A percentile compares a stretch with the other conserved stretches of the same genome.
These are phyloP conservation scores for Cryptocheilus praepositus DNA, from an alignment of 2,888 invertebrate genomes.

Conservation along the genomic window DNA sequence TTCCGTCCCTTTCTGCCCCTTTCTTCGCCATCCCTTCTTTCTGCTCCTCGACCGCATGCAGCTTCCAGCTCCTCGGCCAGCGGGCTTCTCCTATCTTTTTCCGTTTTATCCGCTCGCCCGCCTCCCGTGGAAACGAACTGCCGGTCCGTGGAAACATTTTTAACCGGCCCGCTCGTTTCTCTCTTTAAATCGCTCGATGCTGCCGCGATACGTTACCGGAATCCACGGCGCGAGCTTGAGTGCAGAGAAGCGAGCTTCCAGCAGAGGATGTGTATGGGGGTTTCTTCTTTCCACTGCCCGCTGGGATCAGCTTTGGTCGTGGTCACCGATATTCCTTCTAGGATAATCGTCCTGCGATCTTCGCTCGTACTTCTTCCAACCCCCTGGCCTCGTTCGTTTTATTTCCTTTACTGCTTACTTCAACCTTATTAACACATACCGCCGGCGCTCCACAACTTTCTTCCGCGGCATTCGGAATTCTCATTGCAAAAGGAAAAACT, in stretches of 20 bases:
- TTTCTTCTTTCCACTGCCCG: conserved; percentile 29
- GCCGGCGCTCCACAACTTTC: too few species aligned
- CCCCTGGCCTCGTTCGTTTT: background rate
- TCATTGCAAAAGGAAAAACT: too few species aligned
- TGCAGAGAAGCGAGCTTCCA: conserved; percentile 8
- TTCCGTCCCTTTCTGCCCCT: too few species aligned
- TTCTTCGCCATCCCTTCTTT: conserved; percentile 3
- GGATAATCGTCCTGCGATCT: conserved; percentile 49
- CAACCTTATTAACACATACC: too few species aligned
- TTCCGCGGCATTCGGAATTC: too few species aligned
- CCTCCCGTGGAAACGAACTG: conserved; percentile 51
- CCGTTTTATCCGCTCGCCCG: background rate
- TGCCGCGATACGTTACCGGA: conserved; percentile 54
- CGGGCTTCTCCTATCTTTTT: background rate
- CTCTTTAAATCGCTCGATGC: conserved; percentile 59
- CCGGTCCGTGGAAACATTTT: conserved; percentile 58
- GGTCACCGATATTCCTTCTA: conserved; percentile 46
- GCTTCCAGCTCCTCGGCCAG: background rate
- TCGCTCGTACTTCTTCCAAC: conserved; percentile 32
- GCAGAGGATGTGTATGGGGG: background rate
- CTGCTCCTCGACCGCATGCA: conserved; percentile 2
- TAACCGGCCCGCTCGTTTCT: conserved; percentile 56
- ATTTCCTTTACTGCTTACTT: too few species aligned
- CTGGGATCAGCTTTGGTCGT: conserved; percentile 34
- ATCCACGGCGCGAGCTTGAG: conserved; percentile 32